Base-by-base conservation (phyloP, 2,888 invertebrate genomes). In the Habroteleia sp. region DNA sequence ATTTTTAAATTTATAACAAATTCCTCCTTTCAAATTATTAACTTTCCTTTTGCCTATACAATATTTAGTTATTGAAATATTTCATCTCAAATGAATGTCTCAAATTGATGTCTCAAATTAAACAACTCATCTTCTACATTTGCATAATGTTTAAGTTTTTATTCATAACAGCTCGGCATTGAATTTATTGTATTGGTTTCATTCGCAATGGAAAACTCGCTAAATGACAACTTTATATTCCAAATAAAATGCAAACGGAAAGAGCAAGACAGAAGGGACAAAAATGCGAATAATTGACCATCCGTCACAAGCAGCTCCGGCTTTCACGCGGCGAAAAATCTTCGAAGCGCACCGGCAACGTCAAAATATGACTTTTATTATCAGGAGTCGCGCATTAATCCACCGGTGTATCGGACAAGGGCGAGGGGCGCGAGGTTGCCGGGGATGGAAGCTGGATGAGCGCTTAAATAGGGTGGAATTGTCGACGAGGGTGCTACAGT, bases 351-450 rank as follows among this genome's bases (percentile, higher is more conserved):
- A 44, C 60, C 27, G 29, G 46, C 29, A 33, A 44, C 50, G 63
- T 44, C 69, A 68, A 65, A 73, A 69, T 69, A 65, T 65, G 76
- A 76, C 76, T 73, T 73, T 68, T 76, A 68, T 69, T 73, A 73
- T 76, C 76, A 50, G 27, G 35, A 52, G 69, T 48, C 52, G 42
- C 23, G 48, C 35, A 68, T 66, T 76, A 76, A 69, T 72, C 74
- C 76, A 42, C 62, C 58, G 63, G 48, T 68, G 52, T 68, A 76
- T 69, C 41, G 71, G 54, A 58, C 63, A 48, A 66, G 50, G 62
- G 44, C 35, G 60, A 37, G 25, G 8, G 72, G 14, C 31, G 11
- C 27, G 54, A 13, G 60, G 56, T n/a, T n/a, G n/a, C n/a, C 5
- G n/a, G 11, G 44, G 11, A 48, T 52, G 54, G 62, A 50, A 42